A percentile compares a stretch with the other conserved stretches of the same genome.
Conservation (phyloP, 2,888 invertebrate species). For the Drosophila glabriapex region DNA sequence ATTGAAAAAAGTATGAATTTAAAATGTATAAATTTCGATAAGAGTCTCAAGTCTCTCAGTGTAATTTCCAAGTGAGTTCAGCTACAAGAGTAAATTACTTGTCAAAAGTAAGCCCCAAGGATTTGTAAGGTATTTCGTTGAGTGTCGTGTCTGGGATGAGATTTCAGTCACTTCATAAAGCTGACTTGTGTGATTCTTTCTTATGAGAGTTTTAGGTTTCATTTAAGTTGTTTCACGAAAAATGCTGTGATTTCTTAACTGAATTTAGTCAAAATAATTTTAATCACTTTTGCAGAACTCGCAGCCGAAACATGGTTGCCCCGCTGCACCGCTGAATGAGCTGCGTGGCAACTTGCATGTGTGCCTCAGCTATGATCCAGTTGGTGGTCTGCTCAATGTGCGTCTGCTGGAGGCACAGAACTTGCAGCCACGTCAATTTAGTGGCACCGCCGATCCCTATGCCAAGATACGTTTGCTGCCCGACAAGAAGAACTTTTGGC, state of each 20-base stretch:
- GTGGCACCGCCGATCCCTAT: conserved; percentile 89
- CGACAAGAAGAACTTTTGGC: conserved; percentile 88
- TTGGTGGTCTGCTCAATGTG: conserved; percentile 88
- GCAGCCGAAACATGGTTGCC: conserved; percentile 81
- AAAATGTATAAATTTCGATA: neutral
- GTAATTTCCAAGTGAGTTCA: neutral
- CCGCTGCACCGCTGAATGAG: conserved; percentile 85
- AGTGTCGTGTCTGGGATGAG: too few relatives aligned
- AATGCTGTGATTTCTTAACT: neutral
- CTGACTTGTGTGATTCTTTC: too few relatives aligned
- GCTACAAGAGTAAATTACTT: neutral
- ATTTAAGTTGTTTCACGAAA: neutral
- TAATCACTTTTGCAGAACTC: conserved; percentile 63
- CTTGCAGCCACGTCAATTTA: conserved; percentile 87
- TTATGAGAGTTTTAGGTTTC: too few relatives aligned
- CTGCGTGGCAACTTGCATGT: conserved; percentile 88
- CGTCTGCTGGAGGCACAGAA: conserved; percentile 88
- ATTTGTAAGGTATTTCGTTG: neutral
- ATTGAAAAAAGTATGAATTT: neutral
- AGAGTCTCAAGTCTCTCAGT: neutral
- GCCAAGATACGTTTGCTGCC: conserved; percentile 88
- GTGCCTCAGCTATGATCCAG: conserved; percentile 88
- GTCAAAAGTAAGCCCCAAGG: neutral
- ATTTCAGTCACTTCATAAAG: too few relatives aligned
- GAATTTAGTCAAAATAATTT: neutral